Base-by-base conservation (phyloP, 35 echinoderm and acorn worm species). In the Diadema setosum region DNA sequence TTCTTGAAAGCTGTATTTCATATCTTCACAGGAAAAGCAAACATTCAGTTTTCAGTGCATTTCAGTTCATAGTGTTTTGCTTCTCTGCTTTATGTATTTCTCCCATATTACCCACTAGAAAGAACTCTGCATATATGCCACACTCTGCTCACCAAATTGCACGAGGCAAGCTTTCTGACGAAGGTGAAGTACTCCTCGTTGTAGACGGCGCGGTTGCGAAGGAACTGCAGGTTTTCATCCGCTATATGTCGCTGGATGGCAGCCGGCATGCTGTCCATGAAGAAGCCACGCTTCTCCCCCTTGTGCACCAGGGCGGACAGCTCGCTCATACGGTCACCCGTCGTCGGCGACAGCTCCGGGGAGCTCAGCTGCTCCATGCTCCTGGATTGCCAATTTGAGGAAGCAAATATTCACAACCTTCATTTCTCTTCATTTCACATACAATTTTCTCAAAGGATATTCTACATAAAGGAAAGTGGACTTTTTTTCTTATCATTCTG, bases 181-280 rank as follows among this genome's bases (percentile, higher is more conserved):
- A 98, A 98, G 50, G 87, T 98, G 86, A 98, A 94, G 87, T 98
- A 98, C 43, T 94, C 96, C 30, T 65, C 58, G 87, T 91, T 94
- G 43, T 92, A 94, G 59, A 98, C 76, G 14, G 85, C 96, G 39
- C 89, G 63, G 58, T 94, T 90, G 18, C 89, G 63, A 36, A 98
- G 70, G 40, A 92, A 98, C 81, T 94, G 96, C 5, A 98, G 82
- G 58, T 98, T 98, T 33, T 91, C 89, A 65, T 94, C 92, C 20
- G 70, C 48, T 18, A 98, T 98, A 23, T 82, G 76, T 49, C 89
- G 48, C 82, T 98, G 96, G 49, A 98, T 94, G 17, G 57, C 89
- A 0, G 96, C 88, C 1, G 96, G 93, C 96, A 98, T 98, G 36
- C 88, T 73, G 31, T 98, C 96, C 15, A 94, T 59, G 76, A 98